phyloP scores from a whole-genome alignment of 2,113 vertebrate species.

The Rhabdomys dilectus region DNA sequence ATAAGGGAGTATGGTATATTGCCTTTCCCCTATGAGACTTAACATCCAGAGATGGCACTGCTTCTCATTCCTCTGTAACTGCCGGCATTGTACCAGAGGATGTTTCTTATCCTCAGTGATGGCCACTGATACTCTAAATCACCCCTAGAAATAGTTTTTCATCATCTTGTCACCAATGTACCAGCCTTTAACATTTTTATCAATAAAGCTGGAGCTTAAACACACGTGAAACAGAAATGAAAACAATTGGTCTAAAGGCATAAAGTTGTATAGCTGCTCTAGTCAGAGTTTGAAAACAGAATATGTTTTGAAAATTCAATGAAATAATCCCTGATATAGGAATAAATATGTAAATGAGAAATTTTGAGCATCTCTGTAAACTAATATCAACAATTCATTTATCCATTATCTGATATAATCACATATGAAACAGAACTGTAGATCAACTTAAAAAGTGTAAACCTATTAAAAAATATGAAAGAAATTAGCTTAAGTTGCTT shows the following conservation, averaged over 20 bases:
- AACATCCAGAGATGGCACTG: constrained; percentile 54
- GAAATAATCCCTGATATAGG: not conserved
- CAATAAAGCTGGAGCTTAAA: constrained; percentile 83
- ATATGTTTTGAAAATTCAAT: constrained; percentile 59
- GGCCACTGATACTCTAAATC: constrained; percentile 52
- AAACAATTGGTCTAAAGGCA: constrained; percentile 89
- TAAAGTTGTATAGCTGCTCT: constrained; percentile 90
- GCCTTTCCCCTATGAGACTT: constrained; percentile 65
- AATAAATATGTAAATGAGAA: not conserved
- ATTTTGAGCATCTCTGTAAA: constrained; percentile 40
- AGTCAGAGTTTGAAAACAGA: constrained; percentile 91
- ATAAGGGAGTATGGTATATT: constrained; percentile 64
- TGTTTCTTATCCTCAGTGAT: constrained; percentile 76
- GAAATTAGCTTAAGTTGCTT: constrained; percentile 23
- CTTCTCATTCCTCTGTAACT: constrained; percentile 58
- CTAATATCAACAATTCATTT: constrained; percentile 52
- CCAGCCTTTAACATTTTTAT: constrained; percentile 82
- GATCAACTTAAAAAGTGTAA: constrained; percentile 66
- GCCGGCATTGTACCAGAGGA: constrained; percentile 31
- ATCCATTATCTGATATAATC: constrained; percentile 31
- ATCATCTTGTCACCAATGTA: constrained; percentile 69
- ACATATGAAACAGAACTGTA: not conserved
- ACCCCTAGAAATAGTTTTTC: constrained; percentile 61
- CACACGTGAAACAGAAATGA: constrained; percentile 73
- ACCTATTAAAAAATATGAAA: constrained; percentile 20